Evolutionary conservation across 2,888 invertebrate species (phyloP).

Genomic region (Platycheirus rosarum): DNA sequence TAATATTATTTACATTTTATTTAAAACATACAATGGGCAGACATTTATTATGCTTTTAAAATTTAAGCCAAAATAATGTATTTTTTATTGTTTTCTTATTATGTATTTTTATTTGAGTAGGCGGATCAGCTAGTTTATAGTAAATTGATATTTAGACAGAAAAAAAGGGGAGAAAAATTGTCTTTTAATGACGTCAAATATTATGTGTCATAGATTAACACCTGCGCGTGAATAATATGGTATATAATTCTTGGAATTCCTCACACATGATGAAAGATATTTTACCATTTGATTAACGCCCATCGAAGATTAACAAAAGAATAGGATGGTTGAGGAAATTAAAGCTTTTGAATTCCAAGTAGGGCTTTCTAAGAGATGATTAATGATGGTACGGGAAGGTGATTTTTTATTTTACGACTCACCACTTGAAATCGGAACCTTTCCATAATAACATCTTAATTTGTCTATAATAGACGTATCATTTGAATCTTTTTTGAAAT

Average conservation of each 20-base stretch:
- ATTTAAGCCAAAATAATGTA: constrained; percentile 25
- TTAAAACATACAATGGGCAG: constrained; percentile 18
- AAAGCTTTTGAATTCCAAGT: too few species aligned
- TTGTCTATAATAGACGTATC: too few species aligned
- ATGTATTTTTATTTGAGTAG: constrained; percentile 2
- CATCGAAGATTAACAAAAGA: too few species aligned
- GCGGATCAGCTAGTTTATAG: constrained; percentile 6
- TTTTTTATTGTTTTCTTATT: neutral
- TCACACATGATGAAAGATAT: constrained; percentile 4
- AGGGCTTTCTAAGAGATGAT: too few species aligned
- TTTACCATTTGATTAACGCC: too few species aligned
- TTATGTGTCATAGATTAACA: neutral
- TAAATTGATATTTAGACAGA: constrained; percentile 20
- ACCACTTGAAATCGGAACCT: too few species aligned
- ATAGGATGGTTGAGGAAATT: too few species aligned
- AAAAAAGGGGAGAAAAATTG: constrained; percentile 21
- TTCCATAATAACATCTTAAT: too few species aligned
- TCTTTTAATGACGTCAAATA: constrained; percentile 32
- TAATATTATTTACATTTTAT: constrained; percentile 39
- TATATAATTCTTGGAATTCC: constrained; percentile 5
- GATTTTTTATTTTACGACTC: too few species aligned
- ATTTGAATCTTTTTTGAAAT: too few species aligned
- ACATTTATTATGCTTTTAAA: constrained; percentile 39
- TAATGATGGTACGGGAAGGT: too few species aligned
- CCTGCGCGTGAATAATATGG: constrained; percentile 32